Evolutionary conservation across 1,140 invertebrate genomes (phyloP), one percentile per base, ranked within the genome.

Genomic region (Portunus trituberculatus): DNA sequence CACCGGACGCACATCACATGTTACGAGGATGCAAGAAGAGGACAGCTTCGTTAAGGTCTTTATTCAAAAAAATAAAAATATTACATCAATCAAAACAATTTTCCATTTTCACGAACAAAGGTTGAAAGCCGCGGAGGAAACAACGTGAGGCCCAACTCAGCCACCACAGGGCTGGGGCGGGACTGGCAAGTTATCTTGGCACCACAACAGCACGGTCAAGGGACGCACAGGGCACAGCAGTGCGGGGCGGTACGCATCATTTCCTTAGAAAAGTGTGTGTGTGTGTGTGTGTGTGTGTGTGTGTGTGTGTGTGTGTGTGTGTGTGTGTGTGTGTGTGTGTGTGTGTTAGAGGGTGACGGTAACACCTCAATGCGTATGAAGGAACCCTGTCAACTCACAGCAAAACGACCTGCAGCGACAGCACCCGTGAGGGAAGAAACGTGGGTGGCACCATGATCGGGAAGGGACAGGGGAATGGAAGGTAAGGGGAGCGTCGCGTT

Each of bases 281-380:
- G 32, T 88, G 32, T 88, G 32, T 88, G 32, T 88, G 32, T 88
- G 32, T 88, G 32, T 88, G 32, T 88, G 32, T 88, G 32, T 32
- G 20, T 32, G 32, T 32, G 32, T 32, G 32, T 32, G 32, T 32
- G 20, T 88, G 46, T 88, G 46, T 88, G 46, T 88, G 46, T 88
- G 46, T 88, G 46, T 88, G 46, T 88, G 46, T 88, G 46, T 88
- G 46, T 88, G 46, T 88, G 46, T 88, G 39, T 87, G 39, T 87
- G 39, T 87, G 39, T 87, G 39, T 87, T n/a, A 14, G 87, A 14
- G 87, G 12, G 87, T 48, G 87, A 31, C 28, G 28, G 87, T 39
- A 32, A 12, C 31, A 20, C 83, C 12, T 25, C 83, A 28, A n/a
- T 84, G 14, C 28, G 39, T 32, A 87, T 31, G 39, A 39, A 87